phyloP scores from a whole-genome alignment of 2,113 vertebrate genomes.

The Salminus brasiliensis region DNA sequence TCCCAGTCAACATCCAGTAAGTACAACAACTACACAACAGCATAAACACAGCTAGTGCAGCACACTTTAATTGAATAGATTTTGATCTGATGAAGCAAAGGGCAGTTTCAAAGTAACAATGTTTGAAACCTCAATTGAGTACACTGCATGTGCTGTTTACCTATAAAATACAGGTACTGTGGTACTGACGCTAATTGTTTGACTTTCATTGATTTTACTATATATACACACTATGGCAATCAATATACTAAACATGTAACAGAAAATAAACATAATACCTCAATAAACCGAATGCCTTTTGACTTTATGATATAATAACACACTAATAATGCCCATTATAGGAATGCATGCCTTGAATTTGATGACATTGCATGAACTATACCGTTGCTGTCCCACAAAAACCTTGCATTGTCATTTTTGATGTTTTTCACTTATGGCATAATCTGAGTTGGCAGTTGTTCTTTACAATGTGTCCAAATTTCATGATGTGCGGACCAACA shows the following conservation, averaged over 20 bases:
- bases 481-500: too few relatives aligned
- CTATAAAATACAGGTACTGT: neutral
- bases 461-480: too few relatives aligned
- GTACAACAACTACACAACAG: slow-evolving; percentile 51
- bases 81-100: neutral
- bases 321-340: too few relatives aligned
- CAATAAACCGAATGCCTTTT: too few relatives aligned
- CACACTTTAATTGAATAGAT: neutral
- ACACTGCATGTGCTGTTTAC: neutral
- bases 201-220: neutral
- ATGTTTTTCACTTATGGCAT: too few relatives aligned
- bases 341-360: neutral
- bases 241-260: neutral
- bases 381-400: too few relatives aligned
- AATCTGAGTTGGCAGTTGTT: too few relatives aligned
- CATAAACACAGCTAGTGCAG: slow-evolving; percentile 7
- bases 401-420: too few relatives aligned
- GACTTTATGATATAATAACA: too few relatives aligned
- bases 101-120: neutral
- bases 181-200: neutral
- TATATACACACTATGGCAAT: neutral
- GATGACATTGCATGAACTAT: neutral
- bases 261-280: too few relatives aligned
- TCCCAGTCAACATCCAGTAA: slow-evolving; percentile 68
- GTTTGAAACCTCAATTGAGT: slow-evolving; percentile 1